phyloP scores from a whole-genome alignment of 1,140 invertebrate species.

The Trichonephila inaurata region DNA sequence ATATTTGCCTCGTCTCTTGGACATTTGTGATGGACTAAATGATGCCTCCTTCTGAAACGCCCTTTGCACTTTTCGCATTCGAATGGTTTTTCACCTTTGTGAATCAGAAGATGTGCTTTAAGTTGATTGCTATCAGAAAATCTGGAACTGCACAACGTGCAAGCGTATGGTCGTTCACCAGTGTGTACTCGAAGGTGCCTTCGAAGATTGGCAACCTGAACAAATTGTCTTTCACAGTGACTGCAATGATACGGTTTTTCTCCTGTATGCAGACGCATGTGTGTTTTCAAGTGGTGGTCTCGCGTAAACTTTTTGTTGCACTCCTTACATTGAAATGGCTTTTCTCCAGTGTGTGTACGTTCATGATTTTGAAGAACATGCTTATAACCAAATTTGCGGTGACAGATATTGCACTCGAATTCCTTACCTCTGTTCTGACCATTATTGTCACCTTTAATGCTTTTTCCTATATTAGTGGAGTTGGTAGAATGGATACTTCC shows the following conservation, averaged over 20 bases:
- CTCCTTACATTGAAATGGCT: slow-evolving; percentile 96
- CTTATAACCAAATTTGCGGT: slow-evolving; percentile 94
- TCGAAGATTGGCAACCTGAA: slow-evolving; percentile 94
- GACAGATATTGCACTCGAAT: slow-evolving; percentile 93
- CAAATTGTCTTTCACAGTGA: slow-evolving; percentile 94
- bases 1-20: slow-evolving; percentile 81
- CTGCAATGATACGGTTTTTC: slow-evolving; percentile 96
- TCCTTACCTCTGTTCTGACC: slow-evolving; percentile 84
- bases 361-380: slow-evolving; percentile 98
- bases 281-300: slow-evolving; percentile 96
- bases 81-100: slow-evolving; percentile 94
- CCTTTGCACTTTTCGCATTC: slow-evolving; percentile 88
- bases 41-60: slow-evolving; percentile 90
- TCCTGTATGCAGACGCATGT: slow-evolving; percentile 94
- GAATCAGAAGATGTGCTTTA: slow-evolving; percentile 93
- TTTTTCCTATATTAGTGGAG: not conserved
- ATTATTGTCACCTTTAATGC: slow-evolving; percentile 6
- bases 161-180: slow-evolving; percentile 95
- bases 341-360: slow-evolving; percentile 97
- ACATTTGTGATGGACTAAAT: slow-evolving; percentile 92
- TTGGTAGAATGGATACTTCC: slow-evolving; percentile 64
- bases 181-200: slow-evolving; percentile 97
- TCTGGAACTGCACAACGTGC: slow-evolving; percentile 91
- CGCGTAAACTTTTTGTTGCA: slow-evolving; percentile 97
- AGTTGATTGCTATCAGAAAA: slow-evolving; percentile 97